These are phyloP conservation scores for Heptranchias perlo DNA, from an alignment of 2,113 vertebrate genomes.

Conservation along the genomic window DNA sequence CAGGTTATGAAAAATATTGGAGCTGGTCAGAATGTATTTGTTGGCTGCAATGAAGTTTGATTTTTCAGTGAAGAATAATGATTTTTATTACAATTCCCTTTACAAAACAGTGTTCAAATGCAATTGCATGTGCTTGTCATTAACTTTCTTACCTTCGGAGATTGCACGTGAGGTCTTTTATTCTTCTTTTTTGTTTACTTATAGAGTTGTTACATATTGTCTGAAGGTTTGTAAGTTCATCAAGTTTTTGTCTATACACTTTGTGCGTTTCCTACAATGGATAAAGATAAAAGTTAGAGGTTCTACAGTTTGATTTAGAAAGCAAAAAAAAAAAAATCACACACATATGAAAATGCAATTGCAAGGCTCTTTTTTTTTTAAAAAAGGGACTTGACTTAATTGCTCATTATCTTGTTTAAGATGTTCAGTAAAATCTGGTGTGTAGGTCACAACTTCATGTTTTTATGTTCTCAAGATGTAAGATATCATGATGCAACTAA, in stretches of 20 bases:
- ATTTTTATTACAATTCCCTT: not conserved
- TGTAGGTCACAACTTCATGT: too few species aligned
- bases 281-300: slow-evolving; percentile 18
- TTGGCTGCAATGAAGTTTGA: not conserved
- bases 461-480: not conserved
- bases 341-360: not conserved
- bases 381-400: not conserved
- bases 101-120: not conserved
- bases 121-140: not conserved
- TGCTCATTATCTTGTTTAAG: not conserved
- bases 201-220: slow-evolving; percentile 72
- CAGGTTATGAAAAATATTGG: not conserved
- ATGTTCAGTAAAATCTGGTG: not conserved
- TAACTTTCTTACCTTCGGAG: slow-evolving; percentile 63
- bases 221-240: slow-evolving; percentile 83
- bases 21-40: not conserved
- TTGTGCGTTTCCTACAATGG: slow-evolving; percentile 80
- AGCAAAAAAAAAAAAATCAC: not conserved
- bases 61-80: not conserved
- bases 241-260: slow-evolving; percentile 84
- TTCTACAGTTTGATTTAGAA: not conserved
- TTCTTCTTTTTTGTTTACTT: slow-evolving; percentile 73
- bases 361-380: not conserved
- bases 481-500: not conserved
- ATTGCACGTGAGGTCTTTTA: slow-evolving; percentile 66